Base-by-base conservation (phyloP, 2,888 invertebrate genomes). In the Trissolcus brochymenae region DNA sequence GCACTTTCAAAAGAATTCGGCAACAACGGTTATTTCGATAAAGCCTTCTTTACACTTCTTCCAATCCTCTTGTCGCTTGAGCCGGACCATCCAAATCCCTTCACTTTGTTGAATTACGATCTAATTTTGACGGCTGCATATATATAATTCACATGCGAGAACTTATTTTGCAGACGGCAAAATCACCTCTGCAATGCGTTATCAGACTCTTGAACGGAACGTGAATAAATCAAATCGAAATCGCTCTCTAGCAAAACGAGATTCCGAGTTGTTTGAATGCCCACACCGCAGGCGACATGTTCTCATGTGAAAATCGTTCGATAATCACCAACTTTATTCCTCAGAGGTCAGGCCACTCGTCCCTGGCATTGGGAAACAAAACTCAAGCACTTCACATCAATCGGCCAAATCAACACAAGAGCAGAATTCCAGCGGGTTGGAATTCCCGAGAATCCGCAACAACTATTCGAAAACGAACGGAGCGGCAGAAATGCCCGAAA, bases 21-120 rank as follows among this genome's bases (percentile, higher is more conserved):
- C 64, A 61, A 77, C 57, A 73, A 65, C 70, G 50, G 54, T 68
- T 64, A 35, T 35, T 35, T 11, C 60, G 17, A 51, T 61, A 74
- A 78, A 73, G 66, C 77, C 70, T 68, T 64, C 76, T 76, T 76
- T 25, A 4, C 25, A 54, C 72, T 59, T 66, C 70, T 66, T 70
- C 56, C 65, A 74, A 74, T 74, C 66, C 60, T 60, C 73, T 73
- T 77, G 72, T 77, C 72, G 65, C 40, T 65, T 54, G 51, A 76
- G 13, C 2, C 17, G 61, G 55, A 41, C 55, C 51, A 54, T 56
- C 65, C 35, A 70, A 61, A 70, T 75, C 66, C 71, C 65, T 53
- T 66, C 56, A 54, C 46, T 76, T 59, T 46, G 66, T 54, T 56
- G 56, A 71, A 66, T 70, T 51, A 65, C 29, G 21, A 50, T 70